Percentiles rank a stretch among this genome's conserved stretches.
These are phyloP conservation scores for Drosophila cognata DNA, from an alignment of 2,888 invertebrate genomes.

Conservation along the genomic window DNA sequence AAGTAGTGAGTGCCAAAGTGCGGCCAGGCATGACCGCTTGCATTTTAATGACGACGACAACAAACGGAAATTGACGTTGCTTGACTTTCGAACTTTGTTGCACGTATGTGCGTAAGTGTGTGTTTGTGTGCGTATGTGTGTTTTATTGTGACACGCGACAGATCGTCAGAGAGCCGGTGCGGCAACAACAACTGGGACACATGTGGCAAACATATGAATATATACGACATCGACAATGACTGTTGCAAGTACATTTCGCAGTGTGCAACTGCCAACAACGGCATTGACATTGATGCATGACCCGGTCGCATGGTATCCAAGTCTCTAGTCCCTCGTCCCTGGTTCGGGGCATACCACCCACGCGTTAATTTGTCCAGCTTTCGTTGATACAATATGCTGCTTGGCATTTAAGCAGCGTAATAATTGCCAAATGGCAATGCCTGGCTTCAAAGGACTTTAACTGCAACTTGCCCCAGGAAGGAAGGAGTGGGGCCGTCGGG, in stretches of 20 bases:
- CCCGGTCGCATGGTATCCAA: conserved; percentile 17
- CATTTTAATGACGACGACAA: conserved; percentile 76
- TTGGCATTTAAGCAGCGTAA: conserved; percentile 67
- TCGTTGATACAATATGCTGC: conserved; percentile 45
- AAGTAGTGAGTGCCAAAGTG: conserved; percentile 43
- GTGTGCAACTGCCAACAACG: conserved; percentile 29
- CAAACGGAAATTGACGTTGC: conserved; percentile 77
- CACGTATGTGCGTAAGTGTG: conserved; percentile 8
- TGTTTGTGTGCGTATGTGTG: conserved; percentile 16
- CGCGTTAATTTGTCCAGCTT: conserved; percentile 74
- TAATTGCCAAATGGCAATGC: conserved; percentile 66
- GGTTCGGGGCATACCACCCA: conserved; percentile 39
- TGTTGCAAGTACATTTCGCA: conserved; percentile 50
- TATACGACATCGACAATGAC: conserved; percentile 9
- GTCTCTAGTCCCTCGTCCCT: too few species aligned
- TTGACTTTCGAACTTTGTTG: conserved; percentile 73
- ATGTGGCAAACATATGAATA: conserved; percentile 65
- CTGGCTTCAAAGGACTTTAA: conserved; percentile 15
- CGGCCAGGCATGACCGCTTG: conserved; percentile 54
- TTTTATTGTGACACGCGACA: conserved; percentile 73
- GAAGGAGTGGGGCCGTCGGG: background rate
- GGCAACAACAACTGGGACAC: conserved; percentile 28
- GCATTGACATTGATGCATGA: conserved; percentile 74
- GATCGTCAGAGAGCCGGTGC: conserved; percentile 15
- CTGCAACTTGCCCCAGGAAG: conserved; percentile 20